Conservation (phyloP, 2,113 vertebrate genomes). For the Oxyruncus cristatus region DNA sequence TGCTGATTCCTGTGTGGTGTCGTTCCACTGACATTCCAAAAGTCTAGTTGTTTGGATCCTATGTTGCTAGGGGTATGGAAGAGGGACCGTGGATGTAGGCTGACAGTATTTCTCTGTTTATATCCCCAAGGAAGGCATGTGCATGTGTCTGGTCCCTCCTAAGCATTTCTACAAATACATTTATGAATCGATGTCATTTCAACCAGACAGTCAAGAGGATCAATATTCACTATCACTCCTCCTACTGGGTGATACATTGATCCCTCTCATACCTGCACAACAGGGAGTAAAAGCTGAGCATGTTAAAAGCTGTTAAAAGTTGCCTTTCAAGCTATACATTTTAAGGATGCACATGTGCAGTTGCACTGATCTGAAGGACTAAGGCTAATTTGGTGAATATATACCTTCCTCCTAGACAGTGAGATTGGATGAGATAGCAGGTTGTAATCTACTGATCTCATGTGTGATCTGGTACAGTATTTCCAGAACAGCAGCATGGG, state of each 20-base stretch:
- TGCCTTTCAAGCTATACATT: background rate
- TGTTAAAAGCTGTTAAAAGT: background rate
- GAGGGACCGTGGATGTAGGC: background rate
- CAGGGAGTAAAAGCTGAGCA: background rate
- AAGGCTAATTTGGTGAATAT: background rate
- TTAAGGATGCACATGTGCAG: background rate
- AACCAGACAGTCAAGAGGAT: background rate
- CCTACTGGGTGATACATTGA: background rate
- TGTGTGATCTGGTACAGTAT: background rate
- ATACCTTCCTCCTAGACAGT: background rate
- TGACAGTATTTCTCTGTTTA: background rate
- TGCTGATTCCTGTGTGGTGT: background rate
- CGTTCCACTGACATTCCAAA: background rate
- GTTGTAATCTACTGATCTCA: background rate
- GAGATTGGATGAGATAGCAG: background rate
- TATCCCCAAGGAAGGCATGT: background rate
- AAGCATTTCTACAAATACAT: background rate
- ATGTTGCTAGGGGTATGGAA: accelerated
- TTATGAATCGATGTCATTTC: background rate
- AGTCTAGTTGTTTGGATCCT: background rate
- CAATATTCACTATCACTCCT: background rate
- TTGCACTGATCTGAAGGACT: background rate
- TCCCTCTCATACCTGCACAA: background rate
- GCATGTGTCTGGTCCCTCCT: background rate
- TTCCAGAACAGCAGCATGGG: background rate